These are phyloP conservation scores for Hemicordylus capensis DNA, from an alignment of 2,113 vertebrate genomes.

Conservation along the genomic window DNA sequence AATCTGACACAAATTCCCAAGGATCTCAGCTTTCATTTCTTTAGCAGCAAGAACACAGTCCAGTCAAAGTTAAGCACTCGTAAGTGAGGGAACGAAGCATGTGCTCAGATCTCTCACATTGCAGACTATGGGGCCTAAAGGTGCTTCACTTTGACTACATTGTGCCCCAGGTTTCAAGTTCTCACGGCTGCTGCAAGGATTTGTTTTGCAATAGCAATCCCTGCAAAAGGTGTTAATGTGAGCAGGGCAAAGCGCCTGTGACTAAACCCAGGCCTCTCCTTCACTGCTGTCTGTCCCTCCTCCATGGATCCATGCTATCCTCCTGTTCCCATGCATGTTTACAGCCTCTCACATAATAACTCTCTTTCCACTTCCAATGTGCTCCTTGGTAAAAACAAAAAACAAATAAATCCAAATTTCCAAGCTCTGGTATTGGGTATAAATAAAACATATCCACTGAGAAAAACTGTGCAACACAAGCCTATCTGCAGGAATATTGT, in stretches of 20 bases:
- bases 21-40: conserved; percentile 2
- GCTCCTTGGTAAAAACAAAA: background rate
- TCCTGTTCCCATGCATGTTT: background rate
- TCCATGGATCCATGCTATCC: background rate
- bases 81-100: background rate
- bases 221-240: background rate
- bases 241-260: background rate
- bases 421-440: background rate
- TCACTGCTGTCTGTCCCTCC: too few species aligned
- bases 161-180: background rate
- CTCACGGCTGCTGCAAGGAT: background rate
- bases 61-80: background rate
- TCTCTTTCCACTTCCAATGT: background rate
- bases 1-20: background rate
- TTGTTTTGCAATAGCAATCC: background rate
- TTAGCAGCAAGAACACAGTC: background rate
- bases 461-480: background rate
- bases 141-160: background rate
- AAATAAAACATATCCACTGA: background rate
- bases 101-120: background rate
- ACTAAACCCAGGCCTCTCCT: background rate
- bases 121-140: background rate
- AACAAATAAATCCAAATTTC: background rate
- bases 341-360: too few species aligned
- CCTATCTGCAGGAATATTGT: background rate